A percentile compares a stretch with the other conserved stretches of the same genome.
These are phyloP conservation scores for Butorides virescens DNA, from an alignment of 2,113 vertebrate species.

Conservation along the genomic window DNA sequence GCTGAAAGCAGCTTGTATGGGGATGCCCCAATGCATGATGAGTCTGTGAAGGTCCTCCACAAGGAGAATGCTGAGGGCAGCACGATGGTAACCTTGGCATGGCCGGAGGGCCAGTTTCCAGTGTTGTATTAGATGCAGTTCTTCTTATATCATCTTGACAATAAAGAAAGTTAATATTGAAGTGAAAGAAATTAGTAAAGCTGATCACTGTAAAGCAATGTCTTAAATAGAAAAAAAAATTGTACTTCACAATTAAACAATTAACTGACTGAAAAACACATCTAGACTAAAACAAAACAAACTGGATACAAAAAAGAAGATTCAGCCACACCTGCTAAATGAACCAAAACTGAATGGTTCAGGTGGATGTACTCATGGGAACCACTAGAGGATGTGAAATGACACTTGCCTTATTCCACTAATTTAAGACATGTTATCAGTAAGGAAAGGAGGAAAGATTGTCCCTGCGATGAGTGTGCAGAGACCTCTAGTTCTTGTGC, in stretches of 20 bases:
- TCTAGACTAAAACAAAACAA: not conserved
- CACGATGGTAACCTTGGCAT: constrained; percentile 96
- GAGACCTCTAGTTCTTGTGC: not conserved
- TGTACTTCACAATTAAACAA: not conserved
- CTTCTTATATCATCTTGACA: constrained; percentile 86
- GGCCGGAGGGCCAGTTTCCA: constrained; percentile 83
- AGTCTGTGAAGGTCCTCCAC: constrained; percentile 86
- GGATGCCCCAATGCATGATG: constrained; percentile 87
- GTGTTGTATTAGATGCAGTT: constrained; percentile 75
- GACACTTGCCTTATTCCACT: not conserved
- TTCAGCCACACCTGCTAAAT: not conserved
- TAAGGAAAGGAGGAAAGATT: not conserved
- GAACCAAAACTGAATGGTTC: not conserved
- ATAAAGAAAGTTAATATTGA: not conserved
- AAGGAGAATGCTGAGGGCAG: constrained; percentile 97
- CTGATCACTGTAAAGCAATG: not conserved
- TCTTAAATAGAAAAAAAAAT: not conserved
- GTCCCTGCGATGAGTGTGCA: not conserved
- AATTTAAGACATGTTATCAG: not conserved
- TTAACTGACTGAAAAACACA: not conserved
- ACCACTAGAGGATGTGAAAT: not conserved
- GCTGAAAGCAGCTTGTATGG: constrained; percentile 90
- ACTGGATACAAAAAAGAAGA: not conserved
- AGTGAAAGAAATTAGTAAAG: not conserved
- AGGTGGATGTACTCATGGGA: not conserved